These are phyloP conservation scores for Nicator chloris DNA, from an alignment of 2,113 vertebrate genomes.

Conservation along the genomic window DNA sequence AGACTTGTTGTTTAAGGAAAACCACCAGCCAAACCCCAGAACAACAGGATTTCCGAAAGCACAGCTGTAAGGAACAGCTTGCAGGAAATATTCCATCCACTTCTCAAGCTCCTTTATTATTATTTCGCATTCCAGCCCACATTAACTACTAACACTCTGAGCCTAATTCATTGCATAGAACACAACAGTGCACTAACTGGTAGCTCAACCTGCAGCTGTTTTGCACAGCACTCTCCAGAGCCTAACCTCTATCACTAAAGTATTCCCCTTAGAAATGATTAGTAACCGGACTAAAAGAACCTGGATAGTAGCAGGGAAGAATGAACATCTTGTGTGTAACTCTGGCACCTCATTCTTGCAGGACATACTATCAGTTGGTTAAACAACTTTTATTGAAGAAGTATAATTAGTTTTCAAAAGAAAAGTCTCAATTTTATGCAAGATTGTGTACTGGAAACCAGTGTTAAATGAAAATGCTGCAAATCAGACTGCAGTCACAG, in stretches of 20 bases:
- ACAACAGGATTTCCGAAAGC: not conserved
- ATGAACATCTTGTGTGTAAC: not conserved
- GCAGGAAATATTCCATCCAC: not conserved
- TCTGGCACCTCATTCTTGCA: not conserved
- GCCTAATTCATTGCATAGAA: not conserved
- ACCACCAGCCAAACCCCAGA: not conserved
- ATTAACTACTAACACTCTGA: not conserved
- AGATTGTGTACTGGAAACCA: not conserved
- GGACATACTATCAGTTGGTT: not conserved
- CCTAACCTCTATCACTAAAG: not conserved
- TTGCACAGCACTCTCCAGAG: not conserved
- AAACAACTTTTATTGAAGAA: not conserved
- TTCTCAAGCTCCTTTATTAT: not conserved
- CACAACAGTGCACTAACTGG: not conserved
- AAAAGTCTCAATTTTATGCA: not conserved
- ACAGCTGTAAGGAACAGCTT: not conserved
- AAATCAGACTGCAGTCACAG: not conserved
- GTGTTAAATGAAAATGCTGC: not conserved
- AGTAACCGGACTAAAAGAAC: not conserved
- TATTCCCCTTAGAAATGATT: not conserved
- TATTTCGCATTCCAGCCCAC: not conserved
- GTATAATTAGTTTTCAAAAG: not conserved
- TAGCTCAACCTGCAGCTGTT: not conserved
- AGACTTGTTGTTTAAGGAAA: not conserved
- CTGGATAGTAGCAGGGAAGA: not conserved